Evolutionary conservation across 2,797 vertebrate species (phyloP).

Genomic region (Melanotaenia boesemani): DNA sequence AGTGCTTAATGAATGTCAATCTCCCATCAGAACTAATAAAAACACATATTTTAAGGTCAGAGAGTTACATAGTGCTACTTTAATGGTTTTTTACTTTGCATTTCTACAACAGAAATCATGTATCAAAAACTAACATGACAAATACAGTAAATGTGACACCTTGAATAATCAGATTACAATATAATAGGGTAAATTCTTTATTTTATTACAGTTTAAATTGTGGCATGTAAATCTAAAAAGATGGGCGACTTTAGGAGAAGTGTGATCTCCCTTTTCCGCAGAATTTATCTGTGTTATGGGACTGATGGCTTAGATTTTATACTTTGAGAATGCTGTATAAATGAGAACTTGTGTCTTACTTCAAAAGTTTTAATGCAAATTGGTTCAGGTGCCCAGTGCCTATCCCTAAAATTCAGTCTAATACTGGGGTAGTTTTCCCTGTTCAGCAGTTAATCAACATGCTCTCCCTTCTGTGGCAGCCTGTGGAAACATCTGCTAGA

Average conservation of each 20-base stretch:
- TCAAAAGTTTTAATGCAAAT: constrained; percentile 31
- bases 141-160: background rate
- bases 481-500: constrained; percentile 80
- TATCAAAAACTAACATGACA: constrained; percentile 1
- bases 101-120: no score
- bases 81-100: no score
- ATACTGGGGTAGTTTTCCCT: constrained; percentile 44
- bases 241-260: background rate
- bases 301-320: constrained; percentile 4
- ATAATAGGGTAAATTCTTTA: constrained; percentile 4
- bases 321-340: constrained; percentile 7
- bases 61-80: no score
- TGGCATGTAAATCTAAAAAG: constrained; percentile 8
- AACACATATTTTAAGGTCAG: no score
- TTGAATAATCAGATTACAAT: constrained; percentile 16
- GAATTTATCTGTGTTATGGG: constrained; percentile 19
- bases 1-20: no score
- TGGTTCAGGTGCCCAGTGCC: constrained; percentile 30
- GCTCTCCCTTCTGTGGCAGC: constrained; percentile 43
- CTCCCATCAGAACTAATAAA: no score
- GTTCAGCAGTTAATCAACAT: constrained; percentile 65
- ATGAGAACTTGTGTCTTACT: constrained; percentile 3
- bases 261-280: constrained; percentile 21
- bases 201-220: constrained; percentile 29
- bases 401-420: constrained; percentile 46